Evolutionary conservation across 1,140 invertebrate species (phyloP).

Genomic region (Asbolus verrucosus): DNA sequence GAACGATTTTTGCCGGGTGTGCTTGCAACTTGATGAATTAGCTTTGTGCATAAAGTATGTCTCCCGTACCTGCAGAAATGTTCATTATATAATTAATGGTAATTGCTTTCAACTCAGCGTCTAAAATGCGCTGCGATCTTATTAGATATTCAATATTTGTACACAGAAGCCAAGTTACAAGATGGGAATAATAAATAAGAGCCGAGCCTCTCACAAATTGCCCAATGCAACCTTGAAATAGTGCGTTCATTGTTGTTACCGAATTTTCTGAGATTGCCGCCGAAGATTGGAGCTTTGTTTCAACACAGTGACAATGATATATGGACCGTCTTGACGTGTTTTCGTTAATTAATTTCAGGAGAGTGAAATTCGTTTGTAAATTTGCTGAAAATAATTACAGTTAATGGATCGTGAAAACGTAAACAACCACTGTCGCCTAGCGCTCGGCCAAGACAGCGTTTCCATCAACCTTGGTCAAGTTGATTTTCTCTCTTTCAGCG

Average conservation of each 20-base stretch:
- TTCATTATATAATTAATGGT: slow-evolving; percentile 36
- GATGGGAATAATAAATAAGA: slow-evolving; percentile 33
- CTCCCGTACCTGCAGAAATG: slow-evolving; percentile 26
- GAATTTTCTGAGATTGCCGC: slow-evolving; percentile 28
- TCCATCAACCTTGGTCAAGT: too few relatives aligned
- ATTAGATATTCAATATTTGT: slow-evolving; percentile 38
- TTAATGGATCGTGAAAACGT: slow-evolving; percentile 20
- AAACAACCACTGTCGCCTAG: not conserved
- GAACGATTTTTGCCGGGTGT: slow-evolving; percentile 18
- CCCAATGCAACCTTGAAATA: slow-evolving; percentile 28
- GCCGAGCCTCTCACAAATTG: slow-evolving; percentile 21
- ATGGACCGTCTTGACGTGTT: slow-evolving; percentile 31
- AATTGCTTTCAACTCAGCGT: slow-evolving; percentile 20
- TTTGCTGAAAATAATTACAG: slow-evolving; percentile 22
- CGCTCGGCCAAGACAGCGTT: not conserved
- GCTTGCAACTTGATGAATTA: slow-evolving; percentile 13
- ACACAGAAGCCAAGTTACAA: slow-evolving; percentile 30
- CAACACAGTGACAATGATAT: slow-evolving; percentile 34
- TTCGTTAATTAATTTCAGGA: slow-evolving; percentile 33
- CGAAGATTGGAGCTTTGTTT: slow-evolving; percentile 23
- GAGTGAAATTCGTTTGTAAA: slow-evolving; percentile 5
- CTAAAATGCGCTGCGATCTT: slow-evolving; percentile 19
- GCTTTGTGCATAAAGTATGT: not conserved
- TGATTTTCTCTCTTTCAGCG: too few relatives aligned
- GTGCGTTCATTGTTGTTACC: slow-evolving; percentile 25